A percentile compares a stretch with the other conserved stretches of the same genome.
Evolutionary conservation across 1,140 invertebrate species (phyloP).

Genomic region (Maniola jurtina): DNA sequence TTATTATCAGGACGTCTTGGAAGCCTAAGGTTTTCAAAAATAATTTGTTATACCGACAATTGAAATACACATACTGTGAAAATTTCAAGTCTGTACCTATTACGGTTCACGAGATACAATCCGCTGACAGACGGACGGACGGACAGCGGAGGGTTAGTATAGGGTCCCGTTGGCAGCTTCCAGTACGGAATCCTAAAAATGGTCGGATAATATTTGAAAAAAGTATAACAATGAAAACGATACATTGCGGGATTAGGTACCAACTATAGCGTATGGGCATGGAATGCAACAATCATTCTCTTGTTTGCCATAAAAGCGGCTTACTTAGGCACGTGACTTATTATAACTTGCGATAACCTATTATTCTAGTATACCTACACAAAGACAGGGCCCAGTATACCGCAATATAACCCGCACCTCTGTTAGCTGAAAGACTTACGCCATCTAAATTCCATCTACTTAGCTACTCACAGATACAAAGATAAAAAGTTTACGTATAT

Average conservation of each 20-base stretch:
- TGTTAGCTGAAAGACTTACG: conserved; percentile 2
- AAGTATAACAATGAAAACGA: conserved; percentile 15
- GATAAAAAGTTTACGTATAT: background rate
- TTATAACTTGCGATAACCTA: conserved; percentile 22
- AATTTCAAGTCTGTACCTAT: no score
- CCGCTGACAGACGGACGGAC: no score
- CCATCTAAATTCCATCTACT: conserved; percentile 4
- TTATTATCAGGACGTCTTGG: no score
- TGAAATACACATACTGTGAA: no score
- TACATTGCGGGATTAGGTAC: conserved; percentile 13
- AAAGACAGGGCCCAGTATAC: background rate
- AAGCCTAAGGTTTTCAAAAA: no score
- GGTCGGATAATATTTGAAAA: background rate
- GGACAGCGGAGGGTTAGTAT: no score
- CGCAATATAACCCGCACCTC: background rate
- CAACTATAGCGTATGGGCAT: conserved; percentile 8
- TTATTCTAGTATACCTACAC: conserved; percentile 15
- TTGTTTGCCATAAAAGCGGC: conserved; percentile 35
- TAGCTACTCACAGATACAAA: background rate
- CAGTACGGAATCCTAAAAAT: no score
- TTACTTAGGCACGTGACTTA: conserved; percentile 27
- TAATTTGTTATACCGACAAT: no score
- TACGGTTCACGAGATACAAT: no score
- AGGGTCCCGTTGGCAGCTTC: no score
- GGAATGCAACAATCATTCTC: conserved; percentile 43